A percentile compares a stretch with the other conserved stretches of the same genome.
Evolutionary conservation across 1,140 invertebrate species (phyloP).

Genomic region (Pseudoatta argentina): DNA sequence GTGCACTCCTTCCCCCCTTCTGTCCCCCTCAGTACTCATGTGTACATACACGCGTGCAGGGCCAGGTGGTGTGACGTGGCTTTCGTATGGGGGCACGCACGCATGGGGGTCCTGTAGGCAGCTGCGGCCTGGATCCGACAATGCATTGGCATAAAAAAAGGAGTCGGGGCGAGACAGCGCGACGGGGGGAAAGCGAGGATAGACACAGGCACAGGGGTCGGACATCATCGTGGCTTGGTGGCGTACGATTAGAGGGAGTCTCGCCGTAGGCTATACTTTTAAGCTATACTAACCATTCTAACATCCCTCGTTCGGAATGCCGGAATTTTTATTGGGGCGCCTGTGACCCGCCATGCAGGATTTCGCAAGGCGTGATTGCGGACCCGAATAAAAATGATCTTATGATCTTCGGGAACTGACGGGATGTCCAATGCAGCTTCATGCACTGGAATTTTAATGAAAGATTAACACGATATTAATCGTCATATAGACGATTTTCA

Average conservation of each 20-base stretch:
- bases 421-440: background rate
- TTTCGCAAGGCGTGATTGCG: conserved; percentile 53
- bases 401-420: background rate
- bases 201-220: conserved; percentile 1
- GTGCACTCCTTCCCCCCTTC: conserved; percentile 60
- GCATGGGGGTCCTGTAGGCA: conserved; percentile 83
- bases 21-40: conserved; percentile 47
- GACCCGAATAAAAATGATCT: conserved; percentile 9
- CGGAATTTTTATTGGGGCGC: conserved; percentile 48
- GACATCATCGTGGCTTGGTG: conserved; percentile 66
- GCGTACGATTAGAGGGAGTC: conserved; percentile 65
- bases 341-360: conserved; percentile 4
- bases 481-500: background rate
- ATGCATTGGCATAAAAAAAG: conserved; percentile 79
- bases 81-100: conserved; percentile 81
- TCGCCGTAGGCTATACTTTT: conserved; percentile 63
- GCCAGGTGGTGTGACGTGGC: conserved; percentile 79
- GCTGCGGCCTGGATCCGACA: conserved; percentile 83
- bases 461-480: background rate
- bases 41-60: conserved; percentile 72
- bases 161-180: conserved; percentile 40
- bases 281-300: conserved; percentile 34
- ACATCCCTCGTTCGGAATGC: conserved; percentile 17
- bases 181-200: background rate
- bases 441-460: conserved; percentile 27